Evolutionary conservation across 2,113 vertebrate genomes (phyloP), one percentile per base, ranked within the genome.

Genomic region (Ophiodon elongatus): DNA sequence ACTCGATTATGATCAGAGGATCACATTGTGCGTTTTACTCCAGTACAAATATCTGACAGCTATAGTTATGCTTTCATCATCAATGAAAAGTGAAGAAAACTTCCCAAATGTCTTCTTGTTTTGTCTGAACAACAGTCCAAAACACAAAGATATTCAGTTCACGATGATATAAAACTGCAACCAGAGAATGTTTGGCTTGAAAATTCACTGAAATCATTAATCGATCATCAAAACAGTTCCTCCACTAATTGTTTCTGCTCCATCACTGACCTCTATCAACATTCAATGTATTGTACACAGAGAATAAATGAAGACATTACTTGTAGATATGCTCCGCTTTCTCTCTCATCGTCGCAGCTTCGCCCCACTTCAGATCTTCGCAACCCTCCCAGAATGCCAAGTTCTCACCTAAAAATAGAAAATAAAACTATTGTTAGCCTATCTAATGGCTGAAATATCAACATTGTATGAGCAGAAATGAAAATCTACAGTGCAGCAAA

Each of bases 271-370:
- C 27, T 76, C 23, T 15, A 4, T 75, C 15, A 37, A 23, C 15
- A 70, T 73, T 57, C 21, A 31, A 23, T 9, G 2, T 19, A 50
- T 52, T 69, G 3, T 9, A 15, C 3, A 54, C 35, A 63, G 17
- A 19, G 27, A 52, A 54, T 33, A 68, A 65, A 68, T 50, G 0
- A n/a, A 39, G 25, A 15, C 60, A 56, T 88, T 93, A 99, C 98
- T 99, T 98, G 93, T 99, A 99, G 83, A 99, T 98, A 89, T 98
- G 97, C 89, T 99, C 96, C 0, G 98, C 98, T 89, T 99, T 99
- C 88, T 99, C 98, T 88, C 97, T 97, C 93, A 98, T 98, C 70
- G 97, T 97, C 37, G 95, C 96, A 33, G 98, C 98, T 39, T 98
- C 95, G 64, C 98, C 98, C 13, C 98, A 99, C 89, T 98, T 99